Evolutionary conservation across 2,797 vertebrate species (phyloP).

Genomic region (Columba guinea): DNA sequence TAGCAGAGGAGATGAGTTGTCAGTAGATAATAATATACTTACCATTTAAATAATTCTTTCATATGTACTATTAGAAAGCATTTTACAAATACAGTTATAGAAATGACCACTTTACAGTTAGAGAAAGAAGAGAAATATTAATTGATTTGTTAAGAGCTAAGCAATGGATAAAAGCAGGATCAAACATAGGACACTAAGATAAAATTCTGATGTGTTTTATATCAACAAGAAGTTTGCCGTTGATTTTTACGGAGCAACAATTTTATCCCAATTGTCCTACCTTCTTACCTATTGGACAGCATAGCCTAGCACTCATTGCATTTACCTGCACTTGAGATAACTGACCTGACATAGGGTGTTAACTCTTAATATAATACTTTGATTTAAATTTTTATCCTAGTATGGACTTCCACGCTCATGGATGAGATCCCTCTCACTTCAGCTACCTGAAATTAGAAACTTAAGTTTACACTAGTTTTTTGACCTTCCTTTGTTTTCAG

Average conservation of each 20-base stretch:
- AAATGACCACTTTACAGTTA: not conserved
- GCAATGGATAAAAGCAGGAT: not conserved
- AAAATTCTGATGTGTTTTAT: not conserved
- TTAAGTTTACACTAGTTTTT: not conserved
- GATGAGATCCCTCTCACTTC: not conserved
- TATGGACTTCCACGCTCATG: not conserved
- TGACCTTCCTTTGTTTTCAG: not conserved
- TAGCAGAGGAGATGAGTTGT: not conserved
- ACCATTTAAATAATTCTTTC: not conserved
- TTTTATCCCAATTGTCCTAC: not conserved
- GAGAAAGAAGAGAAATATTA: not conserved
- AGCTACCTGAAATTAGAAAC: not conserved
- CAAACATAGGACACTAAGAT: not conserved
- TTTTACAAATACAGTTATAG: not conserved
- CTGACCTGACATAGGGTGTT: not conserved
- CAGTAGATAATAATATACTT: constrained; percentile 4
- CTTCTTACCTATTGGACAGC: not conserved
- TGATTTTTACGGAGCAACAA: not conserved
- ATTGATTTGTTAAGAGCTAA: not conserved
- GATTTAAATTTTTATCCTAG: not conserved
- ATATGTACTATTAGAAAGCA: not conserved
- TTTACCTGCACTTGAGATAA: not conserved
- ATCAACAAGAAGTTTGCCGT: not conserved
- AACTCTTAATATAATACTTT: not conserved
- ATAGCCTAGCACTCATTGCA: not conserved